Evolutionary conservation across 1,140 invertebrate genomes (phyloP).

Genomic region (Carcinoscorpius rotundicauda): DNA sequence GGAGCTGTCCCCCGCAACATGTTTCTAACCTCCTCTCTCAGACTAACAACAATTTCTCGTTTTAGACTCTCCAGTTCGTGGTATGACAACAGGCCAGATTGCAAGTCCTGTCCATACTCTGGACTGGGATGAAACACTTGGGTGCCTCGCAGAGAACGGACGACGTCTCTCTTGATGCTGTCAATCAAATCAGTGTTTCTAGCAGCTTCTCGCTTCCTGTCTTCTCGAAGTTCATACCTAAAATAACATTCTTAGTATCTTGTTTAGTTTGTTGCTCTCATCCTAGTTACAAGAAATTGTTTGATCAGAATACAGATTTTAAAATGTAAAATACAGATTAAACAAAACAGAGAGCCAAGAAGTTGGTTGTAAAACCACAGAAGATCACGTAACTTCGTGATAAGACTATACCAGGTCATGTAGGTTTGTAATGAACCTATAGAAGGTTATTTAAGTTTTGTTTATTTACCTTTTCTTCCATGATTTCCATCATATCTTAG

Average conservation of each 20-base stretch:
- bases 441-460: too few species aligned
- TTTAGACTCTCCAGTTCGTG: conserved; percentile 32
- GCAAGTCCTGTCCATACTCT: conserved; percentile 18
- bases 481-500: too few species aligned
- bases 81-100: conserved; percentile 16
- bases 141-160: conserved; percentile 25
- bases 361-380: neutral
- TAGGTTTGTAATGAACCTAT: too few species aligned
- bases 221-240: conserved; percentile 42
- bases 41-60: conserved; percentile 30
- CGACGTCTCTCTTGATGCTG: conserved; percentile 38
- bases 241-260: neutral
- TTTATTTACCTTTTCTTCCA: too few species aligned
- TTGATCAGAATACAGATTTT: too few species aligned
- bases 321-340: too few species aligned
- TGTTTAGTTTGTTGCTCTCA: neutral
- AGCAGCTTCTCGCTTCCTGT: conserved; percentile 38
- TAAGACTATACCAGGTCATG: too few species aligned
- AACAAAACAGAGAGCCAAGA: too few species aligned
- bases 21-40: conserved; percentile 31
- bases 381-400: neutral
- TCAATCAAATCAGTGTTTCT: conserved; percentile 39
- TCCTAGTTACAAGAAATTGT: neutral
- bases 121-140: conserved; percentile 24
- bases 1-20: conserved; percentile 15